Conservation (phyloP, 30 jellyfish, hydroid and myxozoan species). For the Aurelia sp. region DNA sequence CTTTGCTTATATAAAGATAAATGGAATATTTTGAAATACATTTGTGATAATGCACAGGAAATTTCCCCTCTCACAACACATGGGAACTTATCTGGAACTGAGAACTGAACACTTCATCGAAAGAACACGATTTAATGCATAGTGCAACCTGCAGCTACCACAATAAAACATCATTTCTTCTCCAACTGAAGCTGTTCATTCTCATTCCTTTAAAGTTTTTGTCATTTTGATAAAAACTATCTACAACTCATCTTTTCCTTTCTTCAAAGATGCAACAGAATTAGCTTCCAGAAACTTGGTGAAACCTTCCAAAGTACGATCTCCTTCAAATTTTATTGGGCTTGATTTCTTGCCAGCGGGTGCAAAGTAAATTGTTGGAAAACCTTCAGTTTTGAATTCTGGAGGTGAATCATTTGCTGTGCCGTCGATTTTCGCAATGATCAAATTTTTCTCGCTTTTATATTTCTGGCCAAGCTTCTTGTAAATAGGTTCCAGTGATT, state of each 20-base stretch:
- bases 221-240: no score
- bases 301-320: constrained; percentile 85
- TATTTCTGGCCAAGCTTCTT: constrained; percentile 91
- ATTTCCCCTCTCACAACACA: no score
- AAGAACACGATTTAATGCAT: no score
- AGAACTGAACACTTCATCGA: no score
- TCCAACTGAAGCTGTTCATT: no score
- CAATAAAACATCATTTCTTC: no score
- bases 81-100: no score
- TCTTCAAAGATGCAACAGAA: constrained; percentile 68
- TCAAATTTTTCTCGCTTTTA: constrained; percentile 87
- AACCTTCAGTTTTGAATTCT: constrained; percentile 88
- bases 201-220: no score
- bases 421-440: constrained; percentile 96
- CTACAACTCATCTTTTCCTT: constrained; percentile 78
- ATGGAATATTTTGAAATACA: no score
- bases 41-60: no score
- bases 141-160: no score
- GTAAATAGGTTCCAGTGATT: constrained; percentile 88
- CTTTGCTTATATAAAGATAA: no score
- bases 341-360: constrained; percentile 90
- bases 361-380: constrained; percentile 98
- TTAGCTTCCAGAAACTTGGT: constrained; percentile 83
- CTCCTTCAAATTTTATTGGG: constrained; percentile 95
- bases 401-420: constrained; percentile 97